phyloP scores from a whole-genome alignment of 2,888 invertebrate species.

The Dascillus cervinus region DNA sequence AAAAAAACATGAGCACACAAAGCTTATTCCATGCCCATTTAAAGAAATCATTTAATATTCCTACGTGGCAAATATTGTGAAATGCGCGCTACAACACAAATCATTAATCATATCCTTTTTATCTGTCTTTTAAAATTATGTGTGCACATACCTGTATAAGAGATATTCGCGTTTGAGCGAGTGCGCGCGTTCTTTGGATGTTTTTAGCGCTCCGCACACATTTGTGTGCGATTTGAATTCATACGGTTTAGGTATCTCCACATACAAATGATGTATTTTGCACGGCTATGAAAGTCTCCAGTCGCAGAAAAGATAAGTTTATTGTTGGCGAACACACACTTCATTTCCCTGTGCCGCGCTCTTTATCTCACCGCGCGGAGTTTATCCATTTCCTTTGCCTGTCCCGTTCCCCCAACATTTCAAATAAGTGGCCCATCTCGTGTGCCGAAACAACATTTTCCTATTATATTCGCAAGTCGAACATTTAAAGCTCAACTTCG shows the following conservation, averaged over 20 bases:
- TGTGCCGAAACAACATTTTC: constrained; percentile 29
- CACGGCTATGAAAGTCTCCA: constrained; percentile 35
- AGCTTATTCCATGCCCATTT: no score
- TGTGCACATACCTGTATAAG: constrained; percentile 23
- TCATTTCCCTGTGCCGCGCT: constrained; percentile 39
- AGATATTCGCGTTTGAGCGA: constrained; percentile 13
- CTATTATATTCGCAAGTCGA: constrained; percentile 39
- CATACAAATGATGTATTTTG: constrained; percentile 43
- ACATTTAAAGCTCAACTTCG: constrained; percentile 29
- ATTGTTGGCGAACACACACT: constrained; percentile 42
- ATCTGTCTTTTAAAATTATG: constrained; percentile 24
- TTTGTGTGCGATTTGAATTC: constrained; percentile 35
- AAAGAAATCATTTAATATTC: no score
- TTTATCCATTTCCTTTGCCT: constrained; percentile 41
- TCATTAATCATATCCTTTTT: constrained; percentile 32
- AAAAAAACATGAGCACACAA: no score
- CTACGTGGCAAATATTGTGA: constrained; percentile 36
- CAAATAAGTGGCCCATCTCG: constrained; percentile 10
- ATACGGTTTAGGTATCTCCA: constrained; percentile 38
- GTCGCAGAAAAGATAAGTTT: constrained; percentile 42
- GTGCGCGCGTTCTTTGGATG: no score
- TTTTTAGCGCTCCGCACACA: constrained; percentile 23
- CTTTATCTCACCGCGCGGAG: constrained; percentile 41
- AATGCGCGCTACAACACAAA: constrained; percentile 22
- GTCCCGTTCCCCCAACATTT: constrained; percentile 27